Percentiles rank a stretch among this genome's conserved stretches.
Conservation (phyloP, 2,888 invertebrate genomes). For the Gryllus longicercus region DNA sequence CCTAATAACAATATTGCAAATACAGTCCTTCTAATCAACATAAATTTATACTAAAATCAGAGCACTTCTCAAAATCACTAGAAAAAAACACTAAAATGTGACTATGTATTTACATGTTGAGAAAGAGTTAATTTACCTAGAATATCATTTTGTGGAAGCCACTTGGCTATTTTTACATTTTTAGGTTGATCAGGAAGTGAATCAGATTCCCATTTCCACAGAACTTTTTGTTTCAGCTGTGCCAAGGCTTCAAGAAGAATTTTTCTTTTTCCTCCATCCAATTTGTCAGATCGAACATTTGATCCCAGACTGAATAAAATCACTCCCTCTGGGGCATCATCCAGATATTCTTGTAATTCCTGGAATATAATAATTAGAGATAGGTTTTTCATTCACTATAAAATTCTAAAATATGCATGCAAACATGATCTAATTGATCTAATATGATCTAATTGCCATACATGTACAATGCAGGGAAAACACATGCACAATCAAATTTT, state of each 20-base stretch:
- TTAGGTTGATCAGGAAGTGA: neutral
- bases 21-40: too few relatives aligned
- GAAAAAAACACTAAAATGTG: too few relatives aligned
- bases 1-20: slow-evolving; percentile 39
- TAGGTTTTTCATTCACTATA: too few relatives aligned
- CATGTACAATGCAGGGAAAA: too few relatives aligned
- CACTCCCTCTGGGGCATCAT: neutral
- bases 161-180: neutral
- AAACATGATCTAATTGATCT: too few relatives aligned
- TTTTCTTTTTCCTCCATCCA: neutral
- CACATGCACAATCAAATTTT: too few relatives aligned
- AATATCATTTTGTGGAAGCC: neutral
- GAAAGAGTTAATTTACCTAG: neutral
- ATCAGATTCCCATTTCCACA: slow-evolving; percentile 2
- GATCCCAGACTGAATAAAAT: neutral
- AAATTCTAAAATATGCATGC: too few relatives aligned
- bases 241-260: neutral
- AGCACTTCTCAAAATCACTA: too few relatives aligned
- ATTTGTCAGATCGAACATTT: neutral
- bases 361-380: neutral
- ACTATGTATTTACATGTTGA: too few relatives aligned
- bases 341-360: neutral
- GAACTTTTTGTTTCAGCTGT: neutral
- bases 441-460: too few relatives aligned
- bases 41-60: too few relatives aligned